phyloP scores from a whole-genome alignment of 2,797 vertebrate genomes.

The Phoeniculus purpureus region DNA sequence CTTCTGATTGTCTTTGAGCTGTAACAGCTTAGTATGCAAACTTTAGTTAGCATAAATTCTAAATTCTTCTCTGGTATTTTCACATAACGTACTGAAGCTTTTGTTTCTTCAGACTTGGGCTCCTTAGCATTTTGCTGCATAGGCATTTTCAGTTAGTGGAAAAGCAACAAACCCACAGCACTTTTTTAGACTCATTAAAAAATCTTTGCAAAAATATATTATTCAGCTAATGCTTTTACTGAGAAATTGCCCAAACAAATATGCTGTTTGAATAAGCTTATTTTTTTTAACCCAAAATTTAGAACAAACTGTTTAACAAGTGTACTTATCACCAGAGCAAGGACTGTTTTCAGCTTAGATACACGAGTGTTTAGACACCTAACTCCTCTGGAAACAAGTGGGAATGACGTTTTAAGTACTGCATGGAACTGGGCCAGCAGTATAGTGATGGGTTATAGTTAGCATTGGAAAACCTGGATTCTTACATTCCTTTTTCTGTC shows the following conservation, averaged over 20 bases:
- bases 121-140: neutral
- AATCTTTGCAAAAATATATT: neutral
- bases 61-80: neutral
- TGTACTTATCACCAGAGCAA: slow-evolving; percentile 4
- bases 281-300: neutral
- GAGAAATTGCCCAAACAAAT: neutral
- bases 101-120: neutral
- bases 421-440: slow-evolving; percentile 24
- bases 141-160: neutral
- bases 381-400: slow-evolving; percentile 54
- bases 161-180: neutral
- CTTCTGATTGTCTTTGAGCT: neutral
- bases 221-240: neutral
- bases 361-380: slow-evolving; percentile 45
- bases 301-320: slow-evolving; percentile 5
- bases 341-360: slow-evolving; percentile 9
- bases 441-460: slow-evolving; percentile 48
- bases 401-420: slow-evolving; percentile 45
- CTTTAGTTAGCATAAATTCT: neutral
- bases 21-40: neutral
- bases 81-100: neutral
- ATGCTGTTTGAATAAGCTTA: neutral
- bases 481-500: neutral
- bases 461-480: slow-evolving; percentile 37
- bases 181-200: neutral